A percentile compares a stretch with the other conserved stretches of the same genome.
Evolutionary conservation across 2,888 invertebrate genomes (phyloP).

Genomic region (Rotaria magnacalcarata): DNA sequence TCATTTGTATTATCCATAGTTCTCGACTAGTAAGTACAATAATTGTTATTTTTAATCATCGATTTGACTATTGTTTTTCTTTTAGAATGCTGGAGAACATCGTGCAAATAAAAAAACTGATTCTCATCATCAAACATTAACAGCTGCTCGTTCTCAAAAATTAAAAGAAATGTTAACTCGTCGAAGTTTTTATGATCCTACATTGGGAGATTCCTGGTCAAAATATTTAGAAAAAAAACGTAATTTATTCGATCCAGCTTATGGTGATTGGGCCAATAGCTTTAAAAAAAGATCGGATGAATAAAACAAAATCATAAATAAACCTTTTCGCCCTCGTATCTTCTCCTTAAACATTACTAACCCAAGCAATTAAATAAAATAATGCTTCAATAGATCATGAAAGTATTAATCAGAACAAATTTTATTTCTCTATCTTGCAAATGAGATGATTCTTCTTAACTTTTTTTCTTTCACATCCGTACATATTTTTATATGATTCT

Average conservation of each 20-base stretch:
- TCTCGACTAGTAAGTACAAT: neutral
- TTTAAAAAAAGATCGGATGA: neutral
- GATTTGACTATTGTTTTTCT: neutral
- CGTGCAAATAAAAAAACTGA: neutral
- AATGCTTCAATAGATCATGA: neutral
- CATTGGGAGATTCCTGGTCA: slow-evolving; percentile 11
- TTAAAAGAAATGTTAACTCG: neutral
- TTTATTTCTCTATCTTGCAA: neutral
- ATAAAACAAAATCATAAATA: neutral
- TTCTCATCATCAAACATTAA: neutral
- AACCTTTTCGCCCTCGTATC: neutral
- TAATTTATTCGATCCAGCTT: slow-evolving; percentile 33
- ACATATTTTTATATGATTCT: neutral
- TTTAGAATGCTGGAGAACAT: neutral
- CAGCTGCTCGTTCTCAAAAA: neutral
- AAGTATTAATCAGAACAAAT: neutral
- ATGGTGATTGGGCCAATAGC: slow-evolving; percentile 6
- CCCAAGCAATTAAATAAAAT: neutral
- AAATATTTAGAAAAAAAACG: slow-evolving; percentile 23
- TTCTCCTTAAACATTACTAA: too few species aligned
- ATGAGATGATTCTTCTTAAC: neutral
- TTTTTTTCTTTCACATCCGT: neutral
- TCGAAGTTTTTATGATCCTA: slow-evolving; percentile 6
- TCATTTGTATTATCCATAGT: neutral
- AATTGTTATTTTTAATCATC: neutral